phyloP scores from a whole-genome alignment of 2,113 vertebrate genomes.

The Rhea americana region DNA sequence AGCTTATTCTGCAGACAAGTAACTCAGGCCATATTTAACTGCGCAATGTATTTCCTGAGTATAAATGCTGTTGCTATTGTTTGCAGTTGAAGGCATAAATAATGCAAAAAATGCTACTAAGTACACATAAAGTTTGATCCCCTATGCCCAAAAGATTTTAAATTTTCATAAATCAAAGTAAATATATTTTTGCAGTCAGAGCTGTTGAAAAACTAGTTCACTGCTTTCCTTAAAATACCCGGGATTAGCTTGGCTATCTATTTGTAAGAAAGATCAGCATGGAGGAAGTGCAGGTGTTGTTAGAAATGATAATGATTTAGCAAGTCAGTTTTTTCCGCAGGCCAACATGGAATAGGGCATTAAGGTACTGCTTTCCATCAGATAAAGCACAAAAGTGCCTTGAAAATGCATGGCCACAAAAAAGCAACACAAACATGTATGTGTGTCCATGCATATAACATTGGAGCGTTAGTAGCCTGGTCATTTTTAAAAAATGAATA shows the following conservation, averaged over 20 bases:
- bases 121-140: constrained; percentile 48
- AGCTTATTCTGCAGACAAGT: constrained; percentile 29
- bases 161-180: constrained; percentile 56
- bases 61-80: constrained; percentile 49
- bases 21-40: background rate
- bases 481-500: background rate
- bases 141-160: constrained; percentile 48
- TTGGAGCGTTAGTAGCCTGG: background rate
- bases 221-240: background rate
- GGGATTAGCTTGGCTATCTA: background rate
- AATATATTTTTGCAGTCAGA: constrained; percentile 40
- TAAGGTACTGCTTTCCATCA: background rate
- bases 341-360: background rate
- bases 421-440: background rate
- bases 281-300: background rate
- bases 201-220: background rate
- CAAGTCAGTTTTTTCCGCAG: background rate
- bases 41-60: background rate
- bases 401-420: background rate
- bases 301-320: background rate
- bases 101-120: constrained; percentile 36
- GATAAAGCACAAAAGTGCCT: background rate
- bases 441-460: background rate
- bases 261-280: background rate
- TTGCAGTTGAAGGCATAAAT: constrained; percentile 53